phyloP scores from a whole-genome alignment of 2,113 vertebrate genomes.

The Camarhynchus parvulus region DNA sequence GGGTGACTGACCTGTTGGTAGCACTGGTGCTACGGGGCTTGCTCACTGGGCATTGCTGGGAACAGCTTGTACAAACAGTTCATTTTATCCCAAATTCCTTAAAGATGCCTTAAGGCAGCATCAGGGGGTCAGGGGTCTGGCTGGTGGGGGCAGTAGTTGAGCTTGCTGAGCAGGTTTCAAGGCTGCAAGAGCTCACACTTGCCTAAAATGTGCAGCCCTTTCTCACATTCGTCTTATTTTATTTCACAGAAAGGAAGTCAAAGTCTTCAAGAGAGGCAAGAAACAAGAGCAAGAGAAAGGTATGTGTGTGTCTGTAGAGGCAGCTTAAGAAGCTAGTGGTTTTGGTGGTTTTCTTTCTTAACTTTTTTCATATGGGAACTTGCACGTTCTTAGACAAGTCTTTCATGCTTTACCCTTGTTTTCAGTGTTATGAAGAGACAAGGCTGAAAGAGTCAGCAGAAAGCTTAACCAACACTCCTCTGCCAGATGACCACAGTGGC shows the following conservation, averaged over 20 bases:
- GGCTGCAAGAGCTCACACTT: neutral
- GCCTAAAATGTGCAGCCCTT: neutral
- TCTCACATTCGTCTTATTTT: constrained; percentile 10
- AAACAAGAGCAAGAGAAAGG: constrained; percentile 81
- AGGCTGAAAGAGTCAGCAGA: constrained; percentile 74
- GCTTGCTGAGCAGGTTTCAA: neutral
- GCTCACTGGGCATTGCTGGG: neutral
- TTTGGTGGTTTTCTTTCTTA: constrained; percentile 38
- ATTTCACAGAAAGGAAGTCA: constrained; percentile 82
- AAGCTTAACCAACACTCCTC: constrained; percentile 72
- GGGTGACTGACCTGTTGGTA: neutral
- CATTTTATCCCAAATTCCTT: neutral
- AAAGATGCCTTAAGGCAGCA: neutral
- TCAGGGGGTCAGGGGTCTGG: accelerated
- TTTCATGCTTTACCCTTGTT: neutral
- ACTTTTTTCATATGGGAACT: neutral
- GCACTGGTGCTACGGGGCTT: neutral
- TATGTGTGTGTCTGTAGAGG: constrained; percentile 76
- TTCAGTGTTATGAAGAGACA: constrained; percentile 49
- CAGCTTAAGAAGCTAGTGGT: neutral
- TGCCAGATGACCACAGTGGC: constrained; percentile 73
- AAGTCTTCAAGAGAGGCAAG: constrained; percentile 77
- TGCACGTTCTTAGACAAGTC: neutral
- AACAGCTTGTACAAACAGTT: neutral
- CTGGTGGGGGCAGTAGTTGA: neutral